Evolutionary conservation across 1,140 invertebrate genomes (phyloP), one percentile per base, ranked within the genome.

Genomic region (Idris sp.): DNA sequence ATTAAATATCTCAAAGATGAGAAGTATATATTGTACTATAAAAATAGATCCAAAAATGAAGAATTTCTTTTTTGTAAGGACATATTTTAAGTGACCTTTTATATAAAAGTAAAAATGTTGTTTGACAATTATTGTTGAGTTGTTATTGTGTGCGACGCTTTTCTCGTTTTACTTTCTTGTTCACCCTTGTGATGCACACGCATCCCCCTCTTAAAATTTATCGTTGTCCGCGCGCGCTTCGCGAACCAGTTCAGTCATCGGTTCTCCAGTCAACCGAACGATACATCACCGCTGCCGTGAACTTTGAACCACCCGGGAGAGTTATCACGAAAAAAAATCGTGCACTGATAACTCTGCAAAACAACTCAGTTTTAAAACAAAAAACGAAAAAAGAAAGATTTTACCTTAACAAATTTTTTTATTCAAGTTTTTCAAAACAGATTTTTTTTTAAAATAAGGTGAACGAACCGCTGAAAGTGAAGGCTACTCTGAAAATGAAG

Each of bases 191-290:
- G 56, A 64, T 64, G n/a, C n/a, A n/a, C n/a, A 71, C 68, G 54
- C 65, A 71, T 62, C 68, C 68, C 65, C 74, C 48, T 54, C 54
- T 48, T 56, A 53, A 41, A 53, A 67, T 59, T n/a, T n/a, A n/a
- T 41, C 68, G 64, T 48, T 64, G 56, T 53, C 69, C 73, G 73
- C 73, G 72, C 76, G 62, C 76, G 76, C 73, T 78, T 76, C 73
- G 59, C 73, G 62, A 78, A 78, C 76, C 72, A 72, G 73, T 78
- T 75, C 67, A 78, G 72, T 75, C 72, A 71, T 75, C 76, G 76
- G 72, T 74, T 74, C 76, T 78, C 72, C 71, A 74, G 65, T 75
- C 64, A 51, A 49, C 72, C 67, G 59, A 69, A 68, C 62, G 67
- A 78, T 64, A 58, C 68, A 72, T 59, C 51, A 64, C 36, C 69